Evolutionary conservation across 2,888 invertebrate genomes (phyloP).

Genomic region (Cylindroiulus punctatus): DNA sequence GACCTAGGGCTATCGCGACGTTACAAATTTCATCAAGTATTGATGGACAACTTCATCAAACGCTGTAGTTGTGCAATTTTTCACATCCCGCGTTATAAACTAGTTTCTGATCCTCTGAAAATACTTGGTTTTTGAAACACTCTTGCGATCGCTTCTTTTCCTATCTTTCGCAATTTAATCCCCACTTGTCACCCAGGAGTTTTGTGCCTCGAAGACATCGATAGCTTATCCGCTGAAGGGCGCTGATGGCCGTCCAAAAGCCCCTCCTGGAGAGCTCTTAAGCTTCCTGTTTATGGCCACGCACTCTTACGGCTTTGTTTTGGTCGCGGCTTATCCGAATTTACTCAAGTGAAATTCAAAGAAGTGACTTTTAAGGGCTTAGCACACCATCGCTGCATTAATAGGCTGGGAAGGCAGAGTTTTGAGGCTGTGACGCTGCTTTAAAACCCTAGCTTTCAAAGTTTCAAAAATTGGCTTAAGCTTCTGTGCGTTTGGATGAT

Average conservation of each 20-base stretch:
- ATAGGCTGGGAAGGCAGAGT: not conserved
- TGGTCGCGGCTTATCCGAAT: not conserved
- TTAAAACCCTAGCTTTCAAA: not conserved
- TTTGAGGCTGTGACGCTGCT: not conserved
- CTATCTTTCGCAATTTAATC: not conserved
- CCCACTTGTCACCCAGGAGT: conserved; percentile 30
- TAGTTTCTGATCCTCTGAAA: too few relatives aligned
- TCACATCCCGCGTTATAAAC: too few relatives aligned
- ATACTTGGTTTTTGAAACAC: conserved; percentile 36
- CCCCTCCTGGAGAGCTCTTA: not conserved
- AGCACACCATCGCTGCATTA: not conserved
- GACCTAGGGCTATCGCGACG: too few relatives aligned
- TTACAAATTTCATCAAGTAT: too few relatives aligned
- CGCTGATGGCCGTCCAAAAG: conserved; percentile 15
- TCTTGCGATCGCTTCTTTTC: not conserved
- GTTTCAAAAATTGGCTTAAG: conserved; percentile 25
- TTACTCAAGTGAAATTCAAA: conserved; percentile 28
- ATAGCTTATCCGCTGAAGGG: conserved; percentile 8
- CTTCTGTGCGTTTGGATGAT: not conserved
- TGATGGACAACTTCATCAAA: too few relatives aligned
- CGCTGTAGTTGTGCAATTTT: too few relatives aligned
- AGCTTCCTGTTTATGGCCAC: conserved; percentile 31
- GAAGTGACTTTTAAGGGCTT: conserved; percentile 45
- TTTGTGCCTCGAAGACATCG: conserved; percentile 21
- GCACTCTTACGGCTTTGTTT: not conserved